These are phyloP conservation scores for Drosophila fulvimacula DNA, from an alignment of 2,888 invertebrate genomes.

Conservation along the genomic window DNA sequence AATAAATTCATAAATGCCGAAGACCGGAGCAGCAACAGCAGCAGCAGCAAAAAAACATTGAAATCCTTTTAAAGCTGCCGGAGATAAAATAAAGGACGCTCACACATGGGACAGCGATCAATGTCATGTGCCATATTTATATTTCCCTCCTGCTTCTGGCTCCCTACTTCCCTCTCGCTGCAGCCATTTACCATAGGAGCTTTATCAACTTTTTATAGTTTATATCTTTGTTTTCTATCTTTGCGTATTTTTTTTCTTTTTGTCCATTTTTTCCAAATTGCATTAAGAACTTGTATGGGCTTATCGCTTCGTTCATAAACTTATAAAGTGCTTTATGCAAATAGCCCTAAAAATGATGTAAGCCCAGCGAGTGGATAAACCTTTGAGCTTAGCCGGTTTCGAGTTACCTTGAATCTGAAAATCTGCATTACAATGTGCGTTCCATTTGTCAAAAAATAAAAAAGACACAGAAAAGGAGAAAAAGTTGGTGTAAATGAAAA, in stretches of 20 bases:
- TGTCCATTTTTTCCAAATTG: conserved; percentile 51
- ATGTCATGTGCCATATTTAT: conserved; percentile 66
- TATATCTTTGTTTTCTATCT: conserved; percentile 73
- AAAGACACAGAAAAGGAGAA: neutral
- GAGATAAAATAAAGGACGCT: conserved; percentile 45
- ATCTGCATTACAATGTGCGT: conserved; percentile 69
- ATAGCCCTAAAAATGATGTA: conserved; percentile 42
- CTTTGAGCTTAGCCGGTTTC: conserved; percentile 40
- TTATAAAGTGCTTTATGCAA: conserved; percentile 61
- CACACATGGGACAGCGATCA: conserved; percentile 62
- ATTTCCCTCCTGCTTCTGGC: conserved; percentile 7
- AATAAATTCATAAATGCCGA: conserved; percentile 77
- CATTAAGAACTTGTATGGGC: conserved; percentile 58
- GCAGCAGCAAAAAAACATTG: conserved; percentile 56
- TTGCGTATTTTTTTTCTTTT: conserved; percentile 15
- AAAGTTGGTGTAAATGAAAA: conserved; percentile 37
- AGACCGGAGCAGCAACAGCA: neutral
- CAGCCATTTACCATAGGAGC: conserved; percentile 9
- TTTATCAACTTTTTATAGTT: conserved; percentile 77
- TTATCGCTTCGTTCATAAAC: conserved; percentile 51
- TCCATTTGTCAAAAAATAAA: conserved; percentile 61
- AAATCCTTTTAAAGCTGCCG: conserved; percentile 75
- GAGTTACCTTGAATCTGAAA: conserved; percentile 49
- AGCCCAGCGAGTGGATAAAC: conserved; percentile 1
- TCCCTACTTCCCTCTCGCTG: neutral